A percentile compares a stretch with the other conserved stretches of the same genome.
phyloP scores from a whole-genome alignment of 2,113 vertebrate species.

The Apus apus region DNA sequence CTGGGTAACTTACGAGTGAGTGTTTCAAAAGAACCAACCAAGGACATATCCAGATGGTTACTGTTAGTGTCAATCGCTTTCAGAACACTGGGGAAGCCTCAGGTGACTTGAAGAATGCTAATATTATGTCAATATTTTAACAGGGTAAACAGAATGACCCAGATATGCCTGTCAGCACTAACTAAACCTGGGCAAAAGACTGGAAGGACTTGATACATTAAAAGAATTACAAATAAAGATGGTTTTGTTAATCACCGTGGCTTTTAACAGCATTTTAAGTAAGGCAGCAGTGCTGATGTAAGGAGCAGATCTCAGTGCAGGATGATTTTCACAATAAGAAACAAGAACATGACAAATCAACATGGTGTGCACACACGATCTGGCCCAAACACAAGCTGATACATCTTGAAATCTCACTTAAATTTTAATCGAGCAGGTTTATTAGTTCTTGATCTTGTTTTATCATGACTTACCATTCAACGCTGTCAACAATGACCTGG shows the following conservation, averaged over 20 bases:
- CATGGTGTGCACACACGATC: accelerated
- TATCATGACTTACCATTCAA: background rate
- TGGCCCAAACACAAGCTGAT: background rate
- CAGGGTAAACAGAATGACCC: conserved; percentile 1
- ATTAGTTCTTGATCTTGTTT: background rate
- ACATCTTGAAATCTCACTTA: background rate
- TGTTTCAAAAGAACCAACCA: background rate
- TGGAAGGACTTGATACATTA: background rate
- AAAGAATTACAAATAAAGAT: background rate
- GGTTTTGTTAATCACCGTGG: background rate
- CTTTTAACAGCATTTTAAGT: background rate
- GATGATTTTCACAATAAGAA: background rate
- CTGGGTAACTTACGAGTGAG: background rate
- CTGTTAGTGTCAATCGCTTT: conserved; percentile 1
- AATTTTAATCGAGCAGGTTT: background rate
- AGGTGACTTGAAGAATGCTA: conserved; percentile 49
- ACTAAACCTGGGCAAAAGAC: background rate
- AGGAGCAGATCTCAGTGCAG: background rate
- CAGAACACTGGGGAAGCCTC: conserved; percentile 26
- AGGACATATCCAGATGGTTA: conserved; percentile 43
- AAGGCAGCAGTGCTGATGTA: background rate
- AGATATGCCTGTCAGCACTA: background rate
- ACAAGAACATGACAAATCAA: background rate
- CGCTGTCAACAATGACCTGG: conserved; percentile 11
- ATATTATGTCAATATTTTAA: conserved; percentile 40